Evolutionary conservation across 2,888 invertebrate genomes (phyloP).

Genomic region (Pristionchus japonicus): DNA sequence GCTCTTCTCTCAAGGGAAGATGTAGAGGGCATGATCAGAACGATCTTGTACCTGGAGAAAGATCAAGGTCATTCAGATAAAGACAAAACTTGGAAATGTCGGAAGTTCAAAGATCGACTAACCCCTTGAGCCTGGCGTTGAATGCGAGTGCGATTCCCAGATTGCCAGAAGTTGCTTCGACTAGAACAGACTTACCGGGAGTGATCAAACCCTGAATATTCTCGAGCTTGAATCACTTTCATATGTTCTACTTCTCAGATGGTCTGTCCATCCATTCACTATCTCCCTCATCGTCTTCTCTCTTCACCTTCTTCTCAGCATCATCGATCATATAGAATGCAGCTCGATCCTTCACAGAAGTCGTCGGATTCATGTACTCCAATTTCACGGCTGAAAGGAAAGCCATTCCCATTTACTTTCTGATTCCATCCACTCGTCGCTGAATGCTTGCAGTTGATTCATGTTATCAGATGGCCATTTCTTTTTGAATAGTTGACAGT

Average conservation of each 20-base stretch:
- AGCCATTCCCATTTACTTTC: background rate
- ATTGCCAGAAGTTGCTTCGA: slow-evolving; percentile 72
- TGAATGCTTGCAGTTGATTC: background rate
- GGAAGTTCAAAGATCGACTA: background rate
- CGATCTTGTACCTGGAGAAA: slow-evolving; percentile 58
- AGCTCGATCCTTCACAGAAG: slow-evolving; percentile 43
- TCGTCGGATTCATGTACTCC: slow-evolving; percentile 43
- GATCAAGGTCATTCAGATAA: background rate
- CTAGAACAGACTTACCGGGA: slow-evolving; percentile 65
- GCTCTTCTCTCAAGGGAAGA: slow-evolving; percentile 59
- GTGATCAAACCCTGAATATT: slow-evolving; percentile 53
- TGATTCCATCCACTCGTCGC: background rate
- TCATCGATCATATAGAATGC: slow-evolving; percentile 37
- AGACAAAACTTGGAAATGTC: background rate
- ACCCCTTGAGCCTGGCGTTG: slow-evolving; percentile 40
- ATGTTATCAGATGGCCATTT: background rate
- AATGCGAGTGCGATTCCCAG: slow-evolving; percentile 73
- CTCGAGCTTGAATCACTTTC: too few relatives aligned
- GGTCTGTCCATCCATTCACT: too few relatives aligned
- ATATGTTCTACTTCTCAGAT: too few relatives aligned
- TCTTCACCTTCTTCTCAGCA: slow-evolving; percentile 39
- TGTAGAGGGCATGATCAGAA: slow-evolving; percentile 66
- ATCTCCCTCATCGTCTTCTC: background rate
- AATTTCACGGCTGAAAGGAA: slow-evolving; percentile 43
- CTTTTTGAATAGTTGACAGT: background rate